A percentile compares a stretch with the other conserved stretches of the same genome.
Conservation (phyloP, 2,113 vertebrate species). For the Acanthisitta chloris region DNA sequence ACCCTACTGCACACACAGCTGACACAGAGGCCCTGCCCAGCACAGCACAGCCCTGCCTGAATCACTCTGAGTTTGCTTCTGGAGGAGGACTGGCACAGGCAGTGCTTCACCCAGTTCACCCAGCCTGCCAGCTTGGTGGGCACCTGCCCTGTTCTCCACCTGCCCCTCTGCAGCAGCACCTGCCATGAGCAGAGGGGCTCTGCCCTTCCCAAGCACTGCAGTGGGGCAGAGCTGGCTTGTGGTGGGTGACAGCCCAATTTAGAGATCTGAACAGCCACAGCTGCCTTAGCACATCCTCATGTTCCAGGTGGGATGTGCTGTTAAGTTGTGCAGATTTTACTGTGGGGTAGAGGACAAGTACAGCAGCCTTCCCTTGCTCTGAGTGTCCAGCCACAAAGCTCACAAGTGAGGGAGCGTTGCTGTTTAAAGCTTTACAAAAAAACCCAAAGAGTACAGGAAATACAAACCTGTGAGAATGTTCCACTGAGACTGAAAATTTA, state of each 20-base stretch:
- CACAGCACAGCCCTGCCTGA: background rate
- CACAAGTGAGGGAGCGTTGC: rapidly evolving
- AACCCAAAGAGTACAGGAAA: background rate
- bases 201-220: background rate
- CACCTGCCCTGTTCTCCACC: rapidly evolving
- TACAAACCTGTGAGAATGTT: background rate
- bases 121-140: background rate
- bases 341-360: background rate
- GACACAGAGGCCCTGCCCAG: too few species aligned
- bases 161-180: too few species aligned
- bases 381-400: background rate
- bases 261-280: too few species aligned
- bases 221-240: background rate
- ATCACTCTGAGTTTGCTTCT: background rate
- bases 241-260: too few species aligned
- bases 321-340: background rate
- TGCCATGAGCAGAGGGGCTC: rapidly evolving
- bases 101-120: rapidly evolving
- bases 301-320: background rate
- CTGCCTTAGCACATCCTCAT: rapidly evolving
- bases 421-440: background rate
- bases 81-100: background rate
- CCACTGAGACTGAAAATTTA: background rate
- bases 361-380: background rate
- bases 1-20: background rate